phyloP scores from a whole-genome alignment of 2,888 invertebrate species.

The Leptinotarsa tumamoca region DNA sequence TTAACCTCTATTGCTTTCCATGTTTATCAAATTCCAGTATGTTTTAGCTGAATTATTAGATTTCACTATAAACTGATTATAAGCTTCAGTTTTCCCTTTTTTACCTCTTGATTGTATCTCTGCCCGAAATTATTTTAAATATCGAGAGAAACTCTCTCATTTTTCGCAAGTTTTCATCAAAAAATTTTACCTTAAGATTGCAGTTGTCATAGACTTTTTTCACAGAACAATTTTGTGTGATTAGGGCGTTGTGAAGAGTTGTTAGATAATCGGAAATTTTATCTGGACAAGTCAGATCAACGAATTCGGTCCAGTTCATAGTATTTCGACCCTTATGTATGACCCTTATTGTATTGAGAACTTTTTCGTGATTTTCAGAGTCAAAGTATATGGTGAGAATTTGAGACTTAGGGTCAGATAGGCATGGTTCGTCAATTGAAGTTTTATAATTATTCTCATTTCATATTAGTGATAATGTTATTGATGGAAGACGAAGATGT shows the following conservation, averaged over 20 bases:
- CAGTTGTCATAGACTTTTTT: neutral
- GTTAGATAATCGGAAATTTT: too few species aligned
- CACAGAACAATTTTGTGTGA: too few species aligned
- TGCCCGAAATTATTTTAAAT: constrained; percentile 9
- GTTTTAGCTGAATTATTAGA: constrained; percentile 2
- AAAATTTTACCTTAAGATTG: constrained; percentile 13
- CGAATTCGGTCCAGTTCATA: neutral
- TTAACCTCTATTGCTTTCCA: constrained; percentile 2
- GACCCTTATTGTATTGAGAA: neutral
- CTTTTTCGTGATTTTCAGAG: constrained; percentile 1
- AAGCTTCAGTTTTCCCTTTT: neutral
- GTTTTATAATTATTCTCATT: neutral
- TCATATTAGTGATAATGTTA: constrained; percentile 14
- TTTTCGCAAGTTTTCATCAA: constrained; percentile 8
- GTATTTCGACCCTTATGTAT: neutral
- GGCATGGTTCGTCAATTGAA: constrained; percentile 19
- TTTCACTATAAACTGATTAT: constrained; percentile 1
- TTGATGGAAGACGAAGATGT: constrained; percentile 1
- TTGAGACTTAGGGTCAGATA: constrained; percentile 19
- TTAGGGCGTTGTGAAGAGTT: too few species aligned
- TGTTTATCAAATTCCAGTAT: constrained; percentile 12
- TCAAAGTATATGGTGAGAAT: constrained; percentile 13
- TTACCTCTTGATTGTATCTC: neutral
- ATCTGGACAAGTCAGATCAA: neutral
- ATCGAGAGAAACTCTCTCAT: constrained; percentile 14